Base-by-base conservation (phyloP, 92 coral and sea anemone genomes). In the Umimayanthus kanabou region DNA sequence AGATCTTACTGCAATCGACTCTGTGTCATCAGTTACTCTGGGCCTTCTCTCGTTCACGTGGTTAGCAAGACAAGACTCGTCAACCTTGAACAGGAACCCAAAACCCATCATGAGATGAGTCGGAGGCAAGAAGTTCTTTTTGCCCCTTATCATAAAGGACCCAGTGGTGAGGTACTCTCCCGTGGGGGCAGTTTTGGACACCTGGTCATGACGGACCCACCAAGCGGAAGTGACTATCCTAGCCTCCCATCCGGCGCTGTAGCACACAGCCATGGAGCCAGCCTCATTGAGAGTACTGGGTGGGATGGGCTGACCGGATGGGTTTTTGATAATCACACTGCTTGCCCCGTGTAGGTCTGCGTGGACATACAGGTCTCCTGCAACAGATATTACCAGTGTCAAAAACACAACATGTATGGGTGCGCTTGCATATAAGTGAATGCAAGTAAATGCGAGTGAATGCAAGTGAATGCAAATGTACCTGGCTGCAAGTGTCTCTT, bases 141-240 rank as follows among this genome's bases (percentile, higher is more conserved):
- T 96, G 89, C 99, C 99, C 82, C 99, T 92, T 28, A 96, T 89
- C 99, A 96, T 96, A 87, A 96, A 96, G 88, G 98, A 95, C 20
- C 99, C 99, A 11, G 99, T 96, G 77, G 99, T 96, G 79, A 96
- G 94, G 92, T 96, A 96, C 91, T 96, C 99, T 82, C 99, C 99
- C 9, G 99, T 92, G 57, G 99, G 99, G 50, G 99, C 99, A 39
- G 99, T 96, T 88, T 96, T 96, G 85, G 99, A 96, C 91, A 96
- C 99, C 96, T 96, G 99, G 81, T 92, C 88, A 87, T 96, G 99
- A 86, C 85, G 94, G 30, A 96, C 99, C 99, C 99, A 96, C 99
- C 99, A 96, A 1, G 99, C 99, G 9, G 96, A 93, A 25, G 98
- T 96, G 82, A 96, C 96, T 58, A 95, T 93, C 87, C 93, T 92